Evolutionary conservation across 2,797 vertebrate genomes (phyloP), one percentile per base, ranked within the genome.

Genomic region (Siniperca scherzeri): DNA sequence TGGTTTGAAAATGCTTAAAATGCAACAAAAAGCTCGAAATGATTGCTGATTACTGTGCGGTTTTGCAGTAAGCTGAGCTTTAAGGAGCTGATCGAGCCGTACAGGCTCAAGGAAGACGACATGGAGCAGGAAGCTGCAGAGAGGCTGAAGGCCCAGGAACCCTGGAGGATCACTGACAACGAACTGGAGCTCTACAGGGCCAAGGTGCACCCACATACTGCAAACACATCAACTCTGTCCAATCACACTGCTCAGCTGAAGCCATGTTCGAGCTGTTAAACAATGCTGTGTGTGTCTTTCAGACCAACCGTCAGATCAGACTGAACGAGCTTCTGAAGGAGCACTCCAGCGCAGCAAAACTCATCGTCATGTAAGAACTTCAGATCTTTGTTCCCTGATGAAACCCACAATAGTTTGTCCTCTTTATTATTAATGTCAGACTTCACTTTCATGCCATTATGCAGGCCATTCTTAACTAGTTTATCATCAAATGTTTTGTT

Each of bases 121-220:
- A 98, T 98, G 96, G 98, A 99, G 72, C 98, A 99, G 93, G 98
- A 99, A 36, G 95, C 95, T 46, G 97, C 98, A 14, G 98, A 99
- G 92, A 96, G 94, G 92, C 97, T 98, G 96, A 99, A 99, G 93
- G 96, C 97, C 40, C 97, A 97, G 85, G 97, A 99, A 62, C 98
- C 98, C 0, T 99, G 98, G 98, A 96, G 97, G 93, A 98, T 99
- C 95, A 99, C 98, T 1, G 98, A 99, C 93, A 99, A 99, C 59
- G 98, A 99, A 78, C 94, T 99, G 91, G 98, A 99, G 91, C 96
- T 99, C 72, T 98, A 99, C 95, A 98, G 95, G 91, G 97, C 97
- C 90, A 99, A 99, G 97, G 98, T 99, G 4, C n/a, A 21, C 17
- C 21, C 25, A 3, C 8, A 1, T 11, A 0, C 70, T 7, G 38